A percentile compares a stretch with the other conserved stretches of the same genome.
Conservation (phyloP, 1,140 invertebrate genomes). For the Drosophila sulfurigaster region DNA sequence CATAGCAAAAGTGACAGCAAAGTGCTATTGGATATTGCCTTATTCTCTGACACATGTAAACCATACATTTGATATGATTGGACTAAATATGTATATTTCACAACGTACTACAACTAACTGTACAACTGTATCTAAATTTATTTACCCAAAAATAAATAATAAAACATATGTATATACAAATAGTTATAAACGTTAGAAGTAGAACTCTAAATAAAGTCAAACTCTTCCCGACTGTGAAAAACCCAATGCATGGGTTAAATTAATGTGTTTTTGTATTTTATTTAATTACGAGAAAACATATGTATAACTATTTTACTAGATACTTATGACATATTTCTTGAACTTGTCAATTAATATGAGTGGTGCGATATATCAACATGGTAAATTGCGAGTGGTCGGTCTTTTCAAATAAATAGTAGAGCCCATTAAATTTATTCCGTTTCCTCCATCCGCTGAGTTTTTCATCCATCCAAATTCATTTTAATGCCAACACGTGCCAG, state of each 20-base stretch:
- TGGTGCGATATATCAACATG: neutral
- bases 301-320: no score
- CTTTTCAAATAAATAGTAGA: slow-evolving; percentile 36
- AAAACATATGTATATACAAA: no score
- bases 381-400: slow-evolving; percentile 60
- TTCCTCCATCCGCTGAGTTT: slow-evolving; percentile 4
- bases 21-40: slow-evolving; percentile 6
- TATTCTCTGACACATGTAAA: neutral
- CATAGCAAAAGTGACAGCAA: slow-evolving; percentile 9
- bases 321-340: neutral
- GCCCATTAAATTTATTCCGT: slow-evolving; percentile 43
- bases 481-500: slow-evolving; percentile 68
- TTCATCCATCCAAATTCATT: slow-evolving; percentile 63
- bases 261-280: no score
- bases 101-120: no score
- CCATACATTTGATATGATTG: neutral
- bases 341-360: neutral
- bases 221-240: no score
- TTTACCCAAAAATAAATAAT: no score
- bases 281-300: no score
- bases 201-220: no score
- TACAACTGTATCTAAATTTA: no score
- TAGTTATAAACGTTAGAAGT: no score
- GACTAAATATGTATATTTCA: no score
- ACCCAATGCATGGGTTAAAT: no score